Evolutionary conservation across 2,113 vertebrate species (phyloP), one percentile per base, ranked within the genome.

Genomic region (Poicephalus meyeri): DNA sequence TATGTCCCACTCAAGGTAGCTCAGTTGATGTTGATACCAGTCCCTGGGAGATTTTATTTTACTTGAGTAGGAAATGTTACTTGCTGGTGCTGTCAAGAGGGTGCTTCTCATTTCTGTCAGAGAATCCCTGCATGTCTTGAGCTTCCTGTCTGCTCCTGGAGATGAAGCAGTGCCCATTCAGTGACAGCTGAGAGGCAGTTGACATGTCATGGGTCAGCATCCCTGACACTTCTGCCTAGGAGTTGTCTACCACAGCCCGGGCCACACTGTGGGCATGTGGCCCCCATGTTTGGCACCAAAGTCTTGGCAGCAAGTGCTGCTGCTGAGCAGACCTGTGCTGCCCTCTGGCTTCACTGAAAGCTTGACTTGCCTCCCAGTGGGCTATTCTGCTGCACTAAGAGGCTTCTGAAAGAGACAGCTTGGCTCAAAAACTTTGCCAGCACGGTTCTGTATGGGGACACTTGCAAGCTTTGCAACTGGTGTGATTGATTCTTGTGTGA

Each of bases 141-240:
- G 24, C 35, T 31, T 65, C 39, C 29, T 41, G 25, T 28, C 42
- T 0, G 4, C 21, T 44, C 21, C 69, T 33, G 39, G 15, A 35
- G 49, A 13, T 39, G 28, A 21, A 46, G n/a, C 60, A 11, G 28
- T 53, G 39, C 33, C 39, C 4, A 1, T 55, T 26, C 8, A 26
- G 39, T 5, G 58, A 53, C 0, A 1, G 5, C 20, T 65, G 23
- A 1, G 2, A n/a, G 26, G 41, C 4, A 24, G 41, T 41, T 46
- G 33, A 56, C 55, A n/a, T n/a, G 13, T 58, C 56, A 58, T 23
- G 19, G n/a, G 31, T 12, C 31, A 37, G 69, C 1, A 2, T 46
- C 47, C 33, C 58, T 2, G 5, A 39, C 58, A 8, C 13, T 8
- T 39, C 56, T 0, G 2, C 52, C 2, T 31, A 11, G 44, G 35